Conservation (phyloP, 2,888 invertebrate species). For the Nebria brevicollis region DNA sequence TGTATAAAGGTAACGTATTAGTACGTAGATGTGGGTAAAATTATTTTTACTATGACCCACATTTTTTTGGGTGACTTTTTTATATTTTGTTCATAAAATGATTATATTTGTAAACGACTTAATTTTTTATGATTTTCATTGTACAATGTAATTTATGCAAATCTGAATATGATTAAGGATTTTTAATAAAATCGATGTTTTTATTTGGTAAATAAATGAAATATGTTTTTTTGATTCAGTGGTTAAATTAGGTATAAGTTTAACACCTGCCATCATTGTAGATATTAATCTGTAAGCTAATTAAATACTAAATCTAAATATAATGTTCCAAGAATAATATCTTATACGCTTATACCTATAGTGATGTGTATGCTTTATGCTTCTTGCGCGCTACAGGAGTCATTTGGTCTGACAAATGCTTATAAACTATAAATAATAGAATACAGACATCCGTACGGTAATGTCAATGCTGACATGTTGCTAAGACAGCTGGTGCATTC, state of each 20-base stretch:
- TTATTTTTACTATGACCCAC: not conserved
- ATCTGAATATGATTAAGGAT: no score
- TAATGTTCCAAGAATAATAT: constrained; percentile 12
- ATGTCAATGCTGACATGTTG: not conserved
- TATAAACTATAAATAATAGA: constrained; percentile 21
- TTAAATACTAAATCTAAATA: constrained; percentile 14
- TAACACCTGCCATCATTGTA: not conserved
- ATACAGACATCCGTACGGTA: constrained; percentile 10
- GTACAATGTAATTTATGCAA: no score
- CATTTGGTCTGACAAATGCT: constrained; percentile 22
- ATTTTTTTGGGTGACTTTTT: not conserved
- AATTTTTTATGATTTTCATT: no score
- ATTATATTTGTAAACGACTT: not conserved
- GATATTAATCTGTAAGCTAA: constrained; percentile 15
- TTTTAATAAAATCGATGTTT: no score
- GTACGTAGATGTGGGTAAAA: not conserved
- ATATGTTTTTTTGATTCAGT: not conserved
- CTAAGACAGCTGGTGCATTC: not conserved
- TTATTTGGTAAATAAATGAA: no score
- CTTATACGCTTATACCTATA: not conserved
- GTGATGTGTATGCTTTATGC: not conserved
- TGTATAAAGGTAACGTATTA: not conserved
- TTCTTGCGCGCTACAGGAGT: constrained; percentile 6
- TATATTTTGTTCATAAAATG: not conserved
- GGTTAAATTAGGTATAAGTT: constrained; percentile 6